These are phyloP conservation scores for Harpagoxenus sublaevis DNA, from an alignment of 2,888 invertebrate genomes.

Conservation along the genomic window DNA sequence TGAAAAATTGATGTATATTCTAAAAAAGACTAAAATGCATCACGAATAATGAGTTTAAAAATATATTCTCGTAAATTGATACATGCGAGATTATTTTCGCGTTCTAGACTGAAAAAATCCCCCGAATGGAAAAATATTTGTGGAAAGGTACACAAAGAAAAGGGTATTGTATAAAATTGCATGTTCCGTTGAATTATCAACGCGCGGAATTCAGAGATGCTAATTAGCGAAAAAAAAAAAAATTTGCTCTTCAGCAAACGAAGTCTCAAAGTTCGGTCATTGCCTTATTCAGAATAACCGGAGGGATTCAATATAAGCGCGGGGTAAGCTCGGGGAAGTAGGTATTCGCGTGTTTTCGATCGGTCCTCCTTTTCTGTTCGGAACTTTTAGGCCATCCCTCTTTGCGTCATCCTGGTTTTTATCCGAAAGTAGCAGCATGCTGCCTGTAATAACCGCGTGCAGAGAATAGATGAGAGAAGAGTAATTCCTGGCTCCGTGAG, in stretches of 20 bases:
- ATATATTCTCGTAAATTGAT: conserved; percentile 36
- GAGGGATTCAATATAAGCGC: conserved; percentile 40
- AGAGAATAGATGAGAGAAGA: conserved; percentile 72
- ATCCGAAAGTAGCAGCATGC: conserved; percentile 68
- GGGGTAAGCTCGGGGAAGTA: conserved; percentile 30
- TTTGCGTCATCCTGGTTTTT: conserved; percentile 30
- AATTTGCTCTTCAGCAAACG: neutral
- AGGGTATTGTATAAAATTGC: neutral
- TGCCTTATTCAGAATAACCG: conserved; percentile 25
- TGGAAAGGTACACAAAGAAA: neutral
- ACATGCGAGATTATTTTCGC: neutral
- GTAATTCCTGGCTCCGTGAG: conserved; percentile 64
- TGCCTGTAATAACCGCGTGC: conserved; percentile 72
- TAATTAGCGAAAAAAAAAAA: conserved; percentile 23
- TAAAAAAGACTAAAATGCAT: neutral
- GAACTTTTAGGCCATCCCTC: conserved; percentile 51
- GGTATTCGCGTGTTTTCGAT: conserved; percentile 61
- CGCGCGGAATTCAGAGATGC: neutral
- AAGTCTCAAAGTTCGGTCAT: conserved; percentile 8
- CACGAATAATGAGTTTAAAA: conserved; percentile 22
- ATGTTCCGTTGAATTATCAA: neutral
- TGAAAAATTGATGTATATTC: neutral
- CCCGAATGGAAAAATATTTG: neutral
- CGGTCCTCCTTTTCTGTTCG: conserved; percentile 55
- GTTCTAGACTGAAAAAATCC: neutral